phyloP scores from a whole-genome alignment of 1,140 invertebrate species.

The Cherax destructor region DNA sequence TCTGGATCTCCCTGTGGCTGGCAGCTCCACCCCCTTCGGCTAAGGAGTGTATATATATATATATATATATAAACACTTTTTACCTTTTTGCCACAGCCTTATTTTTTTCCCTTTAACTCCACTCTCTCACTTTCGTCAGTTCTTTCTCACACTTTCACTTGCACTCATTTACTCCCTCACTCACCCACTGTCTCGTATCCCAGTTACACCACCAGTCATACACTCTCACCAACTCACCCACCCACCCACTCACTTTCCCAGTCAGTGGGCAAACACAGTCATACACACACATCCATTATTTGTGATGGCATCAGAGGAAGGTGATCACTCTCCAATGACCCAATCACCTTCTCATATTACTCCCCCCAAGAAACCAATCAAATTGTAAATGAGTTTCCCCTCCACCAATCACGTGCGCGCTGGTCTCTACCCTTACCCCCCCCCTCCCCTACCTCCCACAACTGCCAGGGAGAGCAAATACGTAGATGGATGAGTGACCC shows the following conservation, averaged over 20 bases:
- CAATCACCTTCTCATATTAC: conserved; percentile 1
- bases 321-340: background rate
- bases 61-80: too few species aligned
- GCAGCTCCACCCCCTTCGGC: too few species aligned
- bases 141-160: too few species aligned
- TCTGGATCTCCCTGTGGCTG: too few species aligned
- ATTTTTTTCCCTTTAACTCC: too few species aligned
- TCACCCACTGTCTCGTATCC: background rate
- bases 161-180: background rate
- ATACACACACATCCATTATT: background rate
- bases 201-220: background rate
- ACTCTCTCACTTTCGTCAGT: too few species aligned
- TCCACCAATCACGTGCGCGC: background rate
- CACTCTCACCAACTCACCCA: background rate
- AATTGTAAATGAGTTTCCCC: background rate
- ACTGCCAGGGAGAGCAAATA: too few species aligned
- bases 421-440: background rate
- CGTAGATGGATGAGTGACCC: too few species aligned
- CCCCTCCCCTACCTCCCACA: too few species aligned
- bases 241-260: background rate
- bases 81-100: too few species aligned
- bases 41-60: too few species aligned
- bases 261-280: too few species aligned
- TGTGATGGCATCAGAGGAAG: background rate
- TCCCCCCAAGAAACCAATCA: conserved; percentile 2